Evolutionary conservation across 2,113 vertebrate genomes (phyloP), one percentile per base, ranked within the genome.

Genomic region (Esox niger): DNA sequence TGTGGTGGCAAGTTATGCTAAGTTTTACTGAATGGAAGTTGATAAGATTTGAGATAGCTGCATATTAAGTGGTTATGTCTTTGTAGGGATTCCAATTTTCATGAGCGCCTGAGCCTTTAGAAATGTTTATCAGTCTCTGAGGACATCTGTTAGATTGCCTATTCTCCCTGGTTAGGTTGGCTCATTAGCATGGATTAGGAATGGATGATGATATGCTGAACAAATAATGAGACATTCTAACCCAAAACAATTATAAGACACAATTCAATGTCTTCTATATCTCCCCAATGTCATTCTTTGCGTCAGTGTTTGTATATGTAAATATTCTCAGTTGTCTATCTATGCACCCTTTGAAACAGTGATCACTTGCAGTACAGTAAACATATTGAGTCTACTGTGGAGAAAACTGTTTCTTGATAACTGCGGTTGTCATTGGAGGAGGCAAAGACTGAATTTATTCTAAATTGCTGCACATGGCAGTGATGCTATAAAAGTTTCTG

Each of bases 361-460:
- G 43, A 61, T 35, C 27, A n/a, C n/a, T 17, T 10, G 8, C 20
- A 23, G 68, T 68, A 62, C 32, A 33, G 32, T 31, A 32, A 21
- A 75, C 69, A 67, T 64, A 61, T 70, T 78, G 70, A 62, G 27
- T 61, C 56, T 35, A 26, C 49, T 8, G 47, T 52, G 38, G 62
- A 46, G 33, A 33, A 61, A 33, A 35, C 47, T 6, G 47, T 23
- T 21, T 52, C n/a, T 31, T 38, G 68, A 59, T 52, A 66, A 63
- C 46, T 62, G 70, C 69, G 38, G 25, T 35, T 66, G 55, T 62
- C 52, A 59, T 58, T 58, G 46, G 62, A 60, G 62, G n/a, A 49
- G 74, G 30, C 27, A 17, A 20, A 55, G 25, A 43, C 29, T 61
- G 21, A 68, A 63, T 27, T 17, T 49, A 25, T 54, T 38, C 55